Conservation (phyloP, 2,797 vertebrate species). For the Chaunax sp. region DNA sequence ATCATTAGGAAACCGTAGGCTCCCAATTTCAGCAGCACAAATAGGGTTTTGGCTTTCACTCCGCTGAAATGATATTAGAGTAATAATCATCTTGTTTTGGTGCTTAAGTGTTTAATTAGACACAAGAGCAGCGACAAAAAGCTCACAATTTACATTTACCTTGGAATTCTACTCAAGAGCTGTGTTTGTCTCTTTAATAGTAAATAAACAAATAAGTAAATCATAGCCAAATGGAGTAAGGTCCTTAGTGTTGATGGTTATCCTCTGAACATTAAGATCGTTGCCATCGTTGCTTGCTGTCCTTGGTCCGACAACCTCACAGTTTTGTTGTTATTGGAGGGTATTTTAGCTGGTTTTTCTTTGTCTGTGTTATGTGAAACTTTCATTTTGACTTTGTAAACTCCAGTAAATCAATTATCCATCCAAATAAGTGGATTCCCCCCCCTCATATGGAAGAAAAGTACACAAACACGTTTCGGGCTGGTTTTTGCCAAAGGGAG, state of each 20-base stretch:
- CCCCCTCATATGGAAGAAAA: no score
- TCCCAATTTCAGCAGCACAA: conserved; percentile 46
- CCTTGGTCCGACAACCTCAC: conserved; percentile 9
- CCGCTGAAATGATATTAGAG: conserved; percentile 47
- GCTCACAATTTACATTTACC: conserved; percentile 18
- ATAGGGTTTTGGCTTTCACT: conserved; percentile 50
- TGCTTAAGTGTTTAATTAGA: conserved; percentile 52
- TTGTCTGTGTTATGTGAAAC: neutral
- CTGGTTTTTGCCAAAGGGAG: conserved; percentile 25
- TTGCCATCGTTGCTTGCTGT: conserved; percentile 12
- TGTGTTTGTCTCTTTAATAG: neutral
- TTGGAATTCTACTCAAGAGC: neutral
- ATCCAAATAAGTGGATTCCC: no score
- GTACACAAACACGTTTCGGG: no score
- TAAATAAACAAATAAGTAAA: conserved; percentile 2
- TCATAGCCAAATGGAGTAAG: neutral
- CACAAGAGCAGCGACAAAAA: conserved; percentile 26
- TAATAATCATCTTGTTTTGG: conserved; percentile 62
- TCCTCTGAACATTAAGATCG: neutral
- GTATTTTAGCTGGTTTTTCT: neutral
- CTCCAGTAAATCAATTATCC: conserved; percentile 22
- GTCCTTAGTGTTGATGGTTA: conserved; percentile 5
- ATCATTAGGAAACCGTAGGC: conserved; percentile 65
- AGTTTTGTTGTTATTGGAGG: neutral
- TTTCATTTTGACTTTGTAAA: neutral